phyloP scores from a whole-genome alignment of 2,113 vertebrate species.

The Erythrolamprus reginae region DNA sequence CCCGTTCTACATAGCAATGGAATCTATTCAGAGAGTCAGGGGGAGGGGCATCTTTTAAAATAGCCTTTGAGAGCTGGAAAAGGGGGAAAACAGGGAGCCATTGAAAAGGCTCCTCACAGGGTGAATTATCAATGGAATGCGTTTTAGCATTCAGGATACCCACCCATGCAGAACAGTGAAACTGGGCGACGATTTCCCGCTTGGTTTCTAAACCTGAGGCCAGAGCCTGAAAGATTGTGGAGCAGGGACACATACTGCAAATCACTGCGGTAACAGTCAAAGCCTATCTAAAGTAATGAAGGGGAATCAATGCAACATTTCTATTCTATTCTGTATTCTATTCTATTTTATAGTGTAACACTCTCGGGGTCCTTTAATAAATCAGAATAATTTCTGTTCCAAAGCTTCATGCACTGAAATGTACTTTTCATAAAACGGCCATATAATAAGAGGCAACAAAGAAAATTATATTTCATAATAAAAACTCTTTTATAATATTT shows the following conservation, averaged over 20 bases:
- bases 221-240: constrained; percentile 9
- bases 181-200: constrained; percentile 63
- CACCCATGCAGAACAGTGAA: constrained; percentile 77
- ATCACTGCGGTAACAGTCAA: constrained; percentile 37
- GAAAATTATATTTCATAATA: background rate
- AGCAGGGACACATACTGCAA: constrained; percentile 53
- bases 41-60: constrained; percentile 36
- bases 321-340: background rate
- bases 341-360: constrained; percentile 8
- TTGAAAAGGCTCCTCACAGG: constrained; percentile 64
- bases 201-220: constrained; percentile 54
- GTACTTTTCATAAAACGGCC: background rate
- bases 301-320: background rate
- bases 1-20: constrained; percentile 38
- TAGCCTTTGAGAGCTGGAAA: constrained; percentile 37
- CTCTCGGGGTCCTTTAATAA: background rate
- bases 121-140: constrained; percentile 72
- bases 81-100: constrained; percentile 43
- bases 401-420: background rate
- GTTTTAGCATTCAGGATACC: constrained; percentile 72
- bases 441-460: too few species aligned
- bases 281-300: constrained; percentile 23
- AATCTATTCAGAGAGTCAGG: constrained; percentile 44
- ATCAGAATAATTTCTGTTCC: background rate
- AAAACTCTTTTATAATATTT: background rate